Evolutionary conservation across 64 coral and sea anemone species (phyloP).

Genomic region (Actinia tenebrosa): DNA sequence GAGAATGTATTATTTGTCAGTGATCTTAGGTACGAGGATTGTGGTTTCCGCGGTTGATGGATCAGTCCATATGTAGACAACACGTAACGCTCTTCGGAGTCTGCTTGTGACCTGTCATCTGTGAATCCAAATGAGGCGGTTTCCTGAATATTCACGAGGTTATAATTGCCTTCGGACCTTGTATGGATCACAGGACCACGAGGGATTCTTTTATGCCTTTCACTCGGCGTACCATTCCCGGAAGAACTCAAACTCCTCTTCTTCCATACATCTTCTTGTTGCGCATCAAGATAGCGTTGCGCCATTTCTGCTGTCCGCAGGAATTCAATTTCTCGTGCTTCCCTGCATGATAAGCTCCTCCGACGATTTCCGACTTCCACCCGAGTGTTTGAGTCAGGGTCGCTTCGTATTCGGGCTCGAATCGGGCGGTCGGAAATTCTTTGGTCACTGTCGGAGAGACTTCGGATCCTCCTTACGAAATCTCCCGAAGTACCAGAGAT

Average conservation of each 20-base stretch:
- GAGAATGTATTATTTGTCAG: background rate
- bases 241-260: background rate
- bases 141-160: conserved; percentile 23
- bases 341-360: background rate
- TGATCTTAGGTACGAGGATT: background rate
- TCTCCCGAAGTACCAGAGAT: conserved; percentile 6
- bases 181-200: background rate
- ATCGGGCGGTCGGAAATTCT: background rate
- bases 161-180: conserved; percentile 16
- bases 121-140: conserved; percentile 16
- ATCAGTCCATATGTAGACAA: conserved; percentile 50
- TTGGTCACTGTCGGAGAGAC: conserved; percentile 10
- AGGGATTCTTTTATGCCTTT: background rate
- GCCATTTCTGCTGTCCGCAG: conserved; percentile 30
- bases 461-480: background rate
- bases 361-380: background rate
- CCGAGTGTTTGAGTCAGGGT: background rate
- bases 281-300: background rate
- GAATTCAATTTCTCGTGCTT: conserved; percentile 22
- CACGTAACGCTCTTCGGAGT: conserved; percentile 9
- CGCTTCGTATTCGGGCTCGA: background rate
- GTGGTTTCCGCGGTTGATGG: conserved; percentile 28
- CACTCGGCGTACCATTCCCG: background rate
- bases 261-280: conserved; percentile 5
- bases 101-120: conserved; percentile 42